Percentiles rank a stretch among this genome's conserved stretches.
phyloP scores from a whole-genome alignment of 2,113 vertebrate species.

The Gobio gobio region DNA sequence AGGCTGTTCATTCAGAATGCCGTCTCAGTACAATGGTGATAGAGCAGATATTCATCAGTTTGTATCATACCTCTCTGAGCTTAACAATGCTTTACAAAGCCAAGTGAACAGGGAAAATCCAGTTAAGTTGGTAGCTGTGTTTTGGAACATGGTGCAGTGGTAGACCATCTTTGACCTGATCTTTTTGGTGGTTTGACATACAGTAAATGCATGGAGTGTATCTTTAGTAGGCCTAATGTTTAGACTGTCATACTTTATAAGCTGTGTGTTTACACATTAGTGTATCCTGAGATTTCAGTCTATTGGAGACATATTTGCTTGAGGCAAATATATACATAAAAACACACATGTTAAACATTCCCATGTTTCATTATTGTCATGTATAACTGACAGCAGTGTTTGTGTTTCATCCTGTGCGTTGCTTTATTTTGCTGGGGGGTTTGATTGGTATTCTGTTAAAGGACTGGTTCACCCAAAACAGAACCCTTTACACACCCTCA shows the following conservation, averaged over 20 bases:
- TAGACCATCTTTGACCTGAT: not conserved
- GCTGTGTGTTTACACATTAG: not conserved
- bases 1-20: not conserved
- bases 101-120: not conserved
- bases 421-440: not conserved
- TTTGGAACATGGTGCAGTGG: not conserved
- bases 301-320: not conserved
- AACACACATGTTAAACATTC: not conserved
- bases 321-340: constrained; percentile 4
- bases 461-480: no score
- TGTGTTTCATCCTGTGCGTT: not conserved
- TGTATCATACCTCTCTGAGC: not conserved
- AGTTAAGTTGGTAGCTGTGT: not conserved
- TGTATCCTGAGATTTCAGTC: not conserved
- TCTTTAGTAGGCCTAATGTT: not conserved
- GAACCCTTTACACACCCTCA: no score
- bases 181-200: not conserved
- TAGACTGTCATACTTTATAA: not conserved
- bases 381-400: not conserved
- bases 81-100: constrained; percentile 4
- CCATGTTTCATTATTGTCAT: constrained; percentile 13
- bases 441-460: not conserved
- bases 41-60: not conserved
- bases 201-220: not conserved
- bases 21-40: not conserved